Conservation (phyloP, 2,888 invertebrate genomes). For the Mesoligia furuncula region DNA sequence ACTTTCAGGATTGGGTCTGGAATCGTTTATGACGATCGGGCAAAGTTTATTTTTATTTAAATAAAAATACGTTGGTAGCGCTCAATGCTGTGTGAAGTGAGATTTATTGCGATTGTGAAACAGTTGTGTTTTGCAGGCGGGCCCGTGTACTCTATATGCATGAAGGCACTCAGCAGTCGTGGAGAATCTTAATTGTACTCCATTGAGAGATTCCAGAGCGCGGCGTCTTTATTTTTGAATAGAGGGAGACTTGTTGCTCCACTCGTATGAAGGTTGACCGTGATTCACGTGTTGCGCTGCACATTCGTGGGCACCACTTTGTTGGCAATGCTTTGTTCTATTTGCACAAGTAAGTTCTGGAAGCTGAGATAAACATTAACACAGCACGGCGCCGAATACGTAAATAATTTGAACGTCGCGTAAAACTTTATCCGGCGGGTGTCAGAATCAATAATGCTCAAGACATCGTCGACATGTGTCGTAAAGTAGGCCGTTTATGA, state of each 20-base stretch:
- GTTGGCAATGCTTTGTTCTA: conserved; percentile 76
- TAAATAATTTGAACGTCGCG: conserved; percentile 52
- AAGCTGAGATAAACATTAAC: conserved; percentile 43
- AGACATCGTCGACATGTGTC: conserved; percentile 69
- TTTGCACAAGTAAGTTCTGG: conserved; percentile 63
- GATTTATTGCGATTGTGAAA: conserved; percentile 83
- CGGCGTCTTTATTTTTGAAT: conserved; percentile 84
- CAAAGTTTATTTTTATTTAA: conserved; percentile 79
- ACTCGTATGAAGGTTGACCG: conserved; percentile 70
- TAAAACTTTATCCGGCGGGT: conserved; percentile 52
- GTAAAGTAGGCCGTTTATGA: conserved; percentile 74
- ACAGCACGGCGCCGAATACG: conserved; percentile 26
- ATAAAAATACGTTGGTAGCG: conserved; percentile 74
- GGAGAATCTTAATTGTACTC: conserved; percentile 88
- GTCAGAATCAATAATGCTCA: conserved; percentile 69
- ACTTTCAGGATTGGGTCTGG: conserved; percentile 73
- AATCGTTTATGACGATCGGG: conserved; percentile 70
- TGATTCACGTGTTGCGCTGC: conserved; percentile 73
- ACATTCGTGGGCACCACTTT: conserved; percentile 67
- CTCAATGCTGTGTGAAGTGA: conserved; percentile 80
- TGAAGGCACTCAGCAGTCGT: conserved; percentile 77
- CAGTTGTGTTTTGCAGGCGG: conserved; percentile 79
- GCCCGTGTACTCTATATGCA: conserved; percentile 77
- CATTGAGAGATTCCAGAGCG: conserved; percentile 84
- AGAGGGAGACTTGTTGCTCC: conserved; percentile 82